Evolutionary conservation across 2,113 vertebrate genomes (phyloP), one percentile per base, ranked within the genome.

Genomic region (Aptenodytes forsteri): DNA sequence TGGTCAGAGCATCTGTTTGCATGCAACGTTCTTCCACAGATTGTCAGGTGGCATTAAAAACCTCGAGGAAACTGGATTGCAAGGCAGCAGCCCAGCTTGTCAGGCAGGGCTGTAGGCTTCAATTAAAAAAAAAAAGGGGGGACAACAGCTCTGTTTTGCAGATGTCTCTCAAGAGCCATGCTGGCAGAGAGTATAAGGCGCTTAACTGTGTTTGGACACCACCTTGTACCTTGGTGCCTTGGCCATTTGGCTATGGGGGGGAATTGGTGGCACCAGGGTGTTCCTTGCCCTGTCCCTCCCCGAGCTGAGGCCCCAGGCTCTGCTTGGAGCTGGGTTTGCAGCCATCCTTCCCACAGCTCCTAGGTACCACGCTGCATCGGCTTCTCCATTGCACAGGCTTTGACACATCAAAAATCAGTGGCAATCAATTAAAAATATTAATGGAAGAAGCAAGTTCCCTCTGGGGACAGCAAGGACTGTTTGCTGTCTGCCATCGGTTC

Each of bases 1-100:
- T 80, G 84, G 95, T 87, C 87, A 79, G 54, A 93, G 58, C 84
- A 94, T 91, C 95, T 95, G 93, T 91, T 90, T 87, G 58, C 58
- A 49, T 19, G 36, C 4, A 3, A 50, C 65, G 56, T n/a, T 87
- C 95, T 87, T 65, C 70, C 67, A 91, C 19, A 11, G 78, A 44
- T 8, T 54, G 66, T 83, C 87, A 85, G 58, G 66, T 87, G 56
- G 18, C 56, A 82, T 82, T 71, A 87, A 81, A 90, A 87, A 64
- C n/a, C 56, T 87, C 2, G 6, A 78, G 77, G 52, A 92, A 96
- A 50, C 29, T 23, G 38, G 36, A 62, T n/a, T 56, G 38, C 29
- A 32, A 65, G 50, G 67, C 50, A 66, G 67, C 52, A 36, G 29
- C 49, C 50, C 26, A 81, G 46, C 17, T 50, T 75, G 46, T 66